Base-by-base conservation (phyloP, 2,113 vertebrate genomes). In the Panthera uncia region DNA sequence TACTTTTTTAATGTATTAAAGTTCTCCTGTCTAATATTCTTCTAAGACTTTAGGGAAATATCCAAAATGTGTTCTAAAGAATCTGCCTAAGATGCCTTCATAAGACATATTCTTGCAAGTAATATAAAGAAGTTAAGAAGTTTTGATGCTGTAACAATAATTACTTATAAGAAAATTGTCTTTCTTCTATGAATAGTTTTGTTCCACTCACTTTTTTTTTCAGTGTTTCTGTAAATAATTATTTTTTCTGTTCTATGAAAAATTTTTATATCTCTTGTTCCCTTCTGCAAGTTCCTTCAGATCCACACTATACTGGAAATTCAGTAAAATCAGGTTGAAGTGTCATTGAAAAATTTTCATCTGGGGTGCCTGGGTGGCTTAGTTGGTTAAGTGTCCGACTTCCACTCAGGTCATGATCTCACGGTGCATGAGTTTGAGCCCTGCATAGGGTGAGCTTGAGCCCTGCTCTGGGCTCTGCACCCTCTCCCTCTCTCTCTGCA, bases 151-250 rank as follows among this genome's bases (percentile, higher is more conserved):
- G 16, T 94, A 81, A 65, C 18, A 92, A 65, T 93, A 65, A 90
- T 90, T 79, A 61, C 63, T 91, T 68, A 41, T 31, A 93, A 92
- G 29, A 89, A 89, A 82, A 27, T 87, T 88, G 5, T 83, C 23
- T 85, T 97, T 94, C 41, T 94, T 92, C 12, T 36, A 87, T 79
- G 38, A 86, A 61, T 90, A 87, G n/a, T 87, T 93, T 94, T 86
- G 19, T 93, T 94, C 19, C 0, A 79, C 41, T 89, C 33, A 79
- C 83, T 91, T 93, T 97, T 95, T 38, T 38, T 96, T 93, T 66
- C n/a, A 82, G 0, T 52, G 12, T 96, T n/a, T 27, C 15, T 82
- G 61, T 87, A 79, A 87, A 33, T 41, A 27, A 69, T 95, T 45
- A 85, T 81, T 38, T 29, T 73, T 82, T 96, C 25, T 87, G 29